phyloP scores from a whole-genome alignment of 1,140 invertebrate species.

The Tetranychus cinnabarinus region DNA sequence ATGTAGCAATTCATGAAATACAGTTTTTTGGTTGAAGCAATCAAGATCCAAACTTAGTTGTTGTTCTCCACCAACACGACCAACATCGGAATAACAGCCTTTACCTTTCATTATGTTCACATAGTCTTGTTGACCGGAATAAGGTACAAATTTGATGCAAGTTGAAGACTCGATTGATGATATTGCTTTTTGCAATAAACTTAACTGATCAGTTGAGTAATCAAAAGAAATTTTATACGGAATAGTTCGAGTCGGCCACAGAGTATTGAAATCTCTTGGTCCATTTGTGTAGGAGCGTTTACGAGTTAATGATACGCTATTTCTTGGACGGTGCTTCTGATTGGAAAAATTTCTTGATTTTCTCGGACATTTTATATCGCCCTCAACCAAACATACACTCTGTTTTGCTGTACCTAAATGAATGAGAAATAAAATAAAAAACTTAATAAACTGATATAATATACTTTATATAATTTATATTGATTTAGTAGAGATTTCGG shows the following conservation, averaged over 20 bases:
- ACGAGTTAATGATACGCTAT: background rate
- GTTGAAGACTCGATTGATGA: background rate
- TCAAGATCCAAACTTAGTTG: background rate
- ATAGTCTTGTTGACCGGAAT: background rate
- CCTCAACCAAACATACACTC: background rate
- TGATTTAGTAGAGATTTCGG: no score
- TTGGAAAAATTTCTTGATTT: background rate
- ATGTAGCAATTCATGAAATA: slow-evolving; percentile 66
- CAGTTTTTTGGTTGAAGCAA: slow-evolving; percentile 26
- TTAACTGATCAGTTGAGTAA: background rate
- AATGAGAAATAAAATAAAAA: no score
- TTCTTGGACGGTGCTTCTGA: background rate
- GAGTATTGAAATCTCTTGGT: background rate
- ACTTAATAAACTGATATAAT: no score
- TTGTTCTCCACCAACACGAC: background rate
- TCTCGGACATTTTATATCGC: background rate
- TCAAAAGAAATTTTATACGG: background rate
- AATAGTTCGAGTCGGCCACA: background rate
- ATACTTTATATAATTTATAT: no score
- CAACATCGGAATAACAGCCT: background rate
- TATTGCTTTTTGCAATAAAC: background rate
- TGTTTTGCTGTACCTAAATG: no score
- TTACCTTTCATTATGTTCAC: background rate
- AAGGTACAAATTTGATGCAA: background rate
- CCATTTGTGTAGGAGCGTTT: background rate